These are phyloP conservation scores for Emesis furor DNA, from an alignment of 2,888 invertebrate genomes.

Conservation along the genomic window DNA sequence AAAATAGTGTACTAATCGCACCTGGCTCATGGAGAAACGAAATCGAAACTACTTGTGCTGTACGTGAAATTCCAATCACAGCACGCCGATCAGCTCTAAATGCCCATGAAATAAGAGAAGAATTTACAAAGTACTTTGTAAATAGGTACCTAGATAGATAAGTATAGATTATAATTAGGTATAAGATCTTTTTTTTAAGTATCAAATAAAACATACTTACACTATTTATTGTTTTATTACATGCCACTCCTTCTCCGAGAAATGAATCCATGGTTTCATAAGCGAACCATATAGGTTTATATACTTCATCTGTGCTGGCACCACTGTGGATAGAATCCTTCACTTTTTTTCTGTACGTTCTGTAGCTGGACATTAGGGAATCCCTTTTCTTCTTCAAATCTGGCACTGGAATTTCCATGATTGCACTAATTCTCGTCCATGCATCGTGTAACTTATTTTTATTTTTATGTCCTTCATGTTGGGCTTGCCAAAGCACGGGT, in stretches of 20 bases:
- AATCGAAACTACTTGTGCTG: slow-evolving; percentile 2
- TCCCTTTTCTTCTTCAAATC: slow-evolving; percentile 41
- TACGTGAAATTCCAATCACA: background rate
- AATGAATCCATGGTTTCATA: too few species aligned
- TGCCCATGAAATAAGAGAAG: slow-evolving; percentile 40
- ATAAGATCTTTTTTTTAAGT: too few species aligned
- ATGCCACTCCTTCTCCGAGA: too few species aligned
- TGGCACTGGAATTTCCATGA: slow-evolving; percentile 43
- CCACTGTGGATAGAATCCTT: background rate
- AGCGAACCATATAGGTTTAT: too few species aligned
- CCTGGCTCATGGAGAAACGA: slow-evolving; percentile 26
- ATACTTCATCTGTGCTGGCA: too few species aligned
- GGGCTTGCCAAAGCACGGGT: slow-evolving; percentile 43
- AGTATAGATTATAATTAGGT: too few species aligned
- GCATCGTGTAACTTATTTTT: slow-evolving; percentile 45
- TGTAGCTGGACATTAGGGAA: background rate
- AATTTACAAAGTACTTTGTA: slow-evolving; percentile 24
- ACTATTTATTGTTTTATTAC: background rate
- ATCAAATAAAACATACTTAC: background rate
- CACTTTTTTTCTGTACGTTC: slow-evolving; percentile 24
- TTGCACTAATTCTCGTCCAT: slow-evolving; percentile 50
- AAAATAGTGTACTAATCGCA: background rate
- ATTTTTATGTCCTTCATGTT: slow-evolving; percentile 46
- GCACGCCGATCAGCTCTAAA: slow-evolving; percentile 25
- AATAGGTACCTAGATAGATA: background rate